A percentile compares a stretch with the other conserved stretches of the same genome.
Evolutionary conservation across 2,888 invertebrate species (phyloP).

Genomic region (Lymantria monacha): DNA sequence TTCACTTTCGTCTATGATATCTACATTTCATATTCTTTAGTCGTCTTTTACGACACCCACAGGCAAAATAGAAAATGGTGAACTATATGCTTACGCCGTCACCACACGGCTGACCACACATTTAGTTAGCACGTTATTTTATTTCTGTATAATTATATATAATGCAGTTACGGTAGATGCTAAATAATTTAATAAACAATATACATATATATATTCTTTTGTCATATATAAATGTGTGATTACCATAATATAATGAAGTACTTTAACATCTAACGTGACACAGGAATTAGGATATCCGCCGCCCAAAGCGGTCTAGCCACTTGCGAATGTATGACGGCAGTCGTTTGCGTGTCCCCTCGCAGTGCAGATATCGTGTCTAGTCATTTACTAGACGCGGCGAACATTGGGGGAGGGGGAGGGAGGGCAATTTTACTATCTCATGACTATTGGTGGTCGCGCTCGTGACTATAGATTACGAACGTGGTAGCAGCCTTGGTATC

Average conservation of each 20-base stretch:
- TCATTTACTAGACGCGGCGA: conserved; percentile 51
- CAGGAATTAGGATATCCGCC: conserved; percentile 59
- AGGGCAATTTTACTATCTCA: conserved; percentile 13
- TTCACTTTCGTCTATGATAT: no score
- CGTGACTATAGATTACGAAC: conserved; percentile 16
- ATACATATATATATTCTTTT: no score
- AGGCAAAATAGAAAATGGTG: no score
- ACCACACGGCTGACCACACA: no score
- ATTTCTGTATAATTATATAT: no score
- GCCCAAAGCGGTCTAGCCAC: conserved; percentile 44
- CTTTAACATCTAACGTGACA: conserved; percentile 23
- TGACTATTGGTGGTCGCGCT: conserved; percentile 5
- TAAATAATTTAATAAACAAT: no score
- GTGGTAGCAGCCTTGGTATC: background rate
- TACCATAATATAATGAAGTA: background rate
- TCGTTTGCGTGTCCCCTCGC: conserved; percentile 46
- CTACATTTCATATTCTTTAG: no score
- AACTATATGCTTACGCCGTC: no score
- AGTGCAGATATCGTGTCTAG: conserved; percentile 57
- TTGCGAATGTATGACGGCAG: conserved; percentile 44
- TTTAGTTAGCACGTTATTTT: no score
- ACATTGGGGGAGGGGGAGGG: conserved; percentile 37
- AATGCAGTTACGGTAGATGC: no score
- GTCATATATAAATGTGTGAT: background rate
- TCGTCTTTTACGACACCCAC: no score